Percentiles rank a stretch among this genome's conserved stretches.
These are phyloP conservation scores for Dipodomys merriami DNA, from an alignment of 2,113 vertebrate species.

Conservation along the genomic window DNA sequence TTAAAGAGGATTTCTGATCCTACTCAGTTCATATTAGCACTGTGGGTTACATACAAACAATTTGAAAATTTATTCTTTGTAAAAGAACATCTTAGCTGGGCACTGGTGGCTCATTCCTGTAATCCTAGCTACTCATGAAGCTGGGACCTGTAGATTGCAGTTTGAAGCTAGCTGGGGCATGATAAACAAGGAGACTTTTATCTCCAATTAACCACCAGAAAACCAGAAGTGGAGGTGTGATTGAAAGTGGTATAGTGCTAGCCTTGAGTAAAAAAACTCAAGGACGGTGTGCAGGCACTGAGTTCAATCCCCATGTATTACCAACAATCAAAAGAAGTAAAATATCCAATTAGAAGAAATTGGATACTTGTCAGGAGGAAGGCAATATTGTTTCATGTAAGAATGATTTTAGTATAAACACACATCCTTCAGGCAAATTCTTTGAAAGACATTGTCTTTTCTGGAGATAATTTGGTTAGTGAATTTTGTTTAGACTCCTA, in stretches of 20 bases:
- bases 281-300: no score
- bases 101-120: no score
- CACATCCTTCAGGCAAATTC: background rate
- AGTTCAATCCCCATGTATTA: no score
- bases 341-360: background rate
- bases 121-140: no score
- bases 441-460: background rate
- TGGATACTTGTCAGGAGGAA: background rate
- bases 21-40: background rate
- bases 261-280: no score
- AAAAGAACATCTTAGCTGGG: background rate
- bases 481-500: background rate
- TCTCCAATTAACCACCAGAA: no score
- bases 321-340: no score
- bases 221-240: no score
- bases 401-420: background rate
- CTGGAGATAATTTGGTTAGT: background rate
- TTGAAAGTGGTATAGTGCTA: no score
- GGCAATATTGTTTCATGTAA: background rate
- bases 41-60: background rate
- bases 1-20: slow-evolving; percentile 3
- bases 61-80: background rate
- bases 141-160: no score
- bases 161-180: no score
- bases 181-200: no score